phyloP scores from a whole-genome alignment of 2,888 invertebrate genomes.

The Agrotis exclamationis region DNA sequence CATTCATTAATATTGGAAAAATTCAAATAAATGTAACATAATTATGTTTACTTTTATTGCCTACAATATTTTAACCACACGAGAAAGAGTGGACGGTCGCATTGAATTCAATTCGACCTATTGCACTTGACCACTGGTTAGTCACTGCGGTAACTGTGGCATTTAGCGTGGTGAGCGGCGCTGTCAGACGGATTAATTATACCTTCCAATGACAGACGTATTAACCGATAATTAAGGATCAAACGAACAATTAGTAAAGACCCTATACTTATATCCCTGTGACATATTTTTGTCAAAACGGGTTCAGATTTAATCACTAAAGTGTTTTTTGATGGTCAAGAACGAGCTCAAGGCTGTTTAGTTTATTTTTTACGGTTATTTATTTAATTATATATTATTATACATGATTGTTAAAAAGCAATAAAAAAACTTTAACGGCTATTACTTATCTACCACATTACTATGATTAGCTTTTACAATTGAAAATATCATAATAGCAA shows the following conservation, averaged over 20 bases:
- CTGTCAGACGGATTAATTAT: constrained; percentile 53
- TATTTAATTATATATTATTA: too few relatives aligned
- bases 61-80: background rate
- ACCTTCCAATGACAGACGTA: constrained; percentile 35
- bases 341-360: constrained; percentile 5
- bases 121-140: constrained; percentile 27
- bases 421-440: background rate
- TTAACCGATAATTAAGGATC: constrained; percentile 22
- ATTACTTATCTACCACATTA: background rate
- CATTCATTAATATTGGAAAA: background rate
- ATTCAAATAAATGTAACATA: too few relatives aligned
- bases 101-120: background rate
- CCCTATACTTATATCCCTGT: constrained; percentile 22
- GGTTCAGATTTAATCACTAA: constrained; percentile 36
- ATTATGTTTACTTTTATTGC: background rate
- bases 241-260: constrained; percentile 1
- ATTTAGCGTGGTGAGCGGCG: constrained; percentile 28
- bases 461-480: background rate
- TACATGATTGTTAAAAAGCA: background rate
- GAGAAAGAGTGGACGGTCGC: background rate
- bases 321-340: constrained; percentile 34
- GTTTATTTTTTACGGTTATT: background rate
- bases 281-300: constrained; percentile 28
- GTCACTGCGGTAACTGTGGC: constrained; percentile 42
- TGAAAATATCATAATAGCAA: background rate